Base-by-base conservation (phyloP, 2,797 vertebrate species). In the Lagorchestes hirsutus region DNA sequence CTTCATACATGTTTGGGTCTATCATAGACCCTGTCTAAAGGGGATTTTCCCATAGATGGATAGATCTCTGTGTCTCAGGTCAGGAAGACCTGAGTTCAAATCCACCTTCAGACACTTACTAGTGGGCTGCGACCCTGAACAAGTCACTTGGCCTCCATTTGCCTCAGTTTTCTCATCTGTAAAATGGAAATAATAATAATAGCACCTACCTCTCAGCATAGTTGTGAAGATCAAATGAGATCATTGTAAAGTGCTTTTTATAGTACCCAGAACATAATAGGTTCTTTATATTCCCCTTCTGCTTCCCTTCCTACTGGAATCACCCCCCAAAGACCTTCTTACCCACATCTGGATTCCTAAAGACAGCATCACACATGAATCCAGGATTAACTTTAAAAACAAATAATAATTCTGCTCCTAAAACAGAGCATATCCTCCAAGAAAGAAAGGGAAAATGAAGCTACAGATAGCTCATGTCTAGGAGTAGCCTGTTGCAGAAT, bases 371-470 rank as follows among this genome's bases (percentile, higher is more conserved):
- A 90, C 90, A 91, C 82, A 74, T 92, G 93, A 54, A 40, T 91
- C 58, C 31, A 96, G 90, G 4, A 4, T 5, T 55, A 18, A 50
- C 92, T 95, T 97, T 96, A 92, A 96, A 91, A 57, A 27, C 56
- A 57, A 57, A 13, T 55, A 55, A 96, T 59, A 96, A 90, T 90
- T 27, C 50, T 95, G 50, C 34, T 55, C 94, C 24, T 62, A 67
- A 97, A 93, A 46, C 46, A 91, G 55, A 74, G 54, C 57, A 90
- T 93, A 74, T 57, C 74, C 62, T 94, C 58, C 74, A 90, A 93
- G 57, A 94, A 87, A 92, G 11, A 90, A 90, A 90, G n/a, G 16
- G 10, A 62, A 22, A 8, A 56, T 13, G 54, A 22, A 95, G 18
- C 4, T 16, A 29, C 16, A 24, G 24, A 3, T 22, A 92, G 28